Conservation (phyloP, 2,113 vertebrate species). For the Willisornis vidua region DNA sequence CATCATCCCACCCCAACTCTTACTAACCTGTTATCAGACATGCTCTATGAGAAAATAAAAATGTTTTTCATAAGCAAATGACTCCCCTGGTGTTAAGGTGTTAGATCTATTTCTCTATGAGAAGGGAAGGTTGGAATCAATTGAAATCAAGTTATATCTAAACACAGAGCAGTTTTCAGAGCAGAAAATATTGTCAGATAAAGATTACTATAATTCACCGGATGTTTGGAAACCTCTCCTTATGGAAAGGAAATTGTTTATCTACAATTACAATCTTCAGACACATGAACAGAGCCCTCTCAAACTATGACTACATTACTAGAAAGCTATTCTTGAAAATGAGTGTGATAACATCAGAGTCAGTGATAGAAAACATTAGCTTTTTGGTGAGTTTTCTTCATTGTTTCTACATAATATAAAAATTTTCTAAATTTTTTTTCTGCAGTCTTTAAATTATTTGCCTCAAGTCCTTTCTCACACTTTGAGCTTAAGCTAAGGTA, state of each 20-base stretch:
- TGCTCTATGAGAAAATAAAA: neutral
- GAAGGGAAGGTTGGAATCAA: neutral
- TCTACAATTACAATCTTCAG: constrained; percentile 51
- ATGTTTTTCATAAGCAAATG: neutral
- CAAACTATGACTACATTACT: neutral
- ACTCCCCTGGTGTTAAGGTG: neutral
- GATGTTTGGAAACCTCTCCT: constrained; percentile 4
- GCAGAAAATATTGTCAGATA: constrained; percentile 15
- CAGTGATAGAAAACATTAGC: neutral
- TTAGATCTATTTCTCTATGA: neutral
- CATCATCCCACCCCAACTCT: neutral
- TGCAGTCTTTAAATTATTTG: neutral
- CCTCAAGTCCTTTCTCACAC: neutral
- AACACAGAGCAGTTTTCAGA: neutral
- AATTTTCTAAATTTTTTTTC: neutral
- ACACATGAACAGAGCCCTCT: neutral
- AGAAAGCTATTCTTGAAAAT: neutral
- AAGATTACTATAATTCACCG: neutral
- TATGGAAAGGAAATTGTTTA: constrained; percentile 42
- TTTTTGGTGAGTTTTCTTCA: neutral
- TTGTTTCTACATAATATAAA: neutral
- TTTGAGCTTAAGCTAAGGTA: neutral
- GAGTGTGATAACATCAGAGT: neutral
- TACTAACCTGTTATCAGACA: neutral
- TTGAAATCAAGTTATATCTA: neutral